Percentiles rank a stretch among this genome's conserved stretches.
phyloP scores from a whole-genome alignment of 2,888 invertebrate genomes.

The Allolobophora icterica region DNA sequence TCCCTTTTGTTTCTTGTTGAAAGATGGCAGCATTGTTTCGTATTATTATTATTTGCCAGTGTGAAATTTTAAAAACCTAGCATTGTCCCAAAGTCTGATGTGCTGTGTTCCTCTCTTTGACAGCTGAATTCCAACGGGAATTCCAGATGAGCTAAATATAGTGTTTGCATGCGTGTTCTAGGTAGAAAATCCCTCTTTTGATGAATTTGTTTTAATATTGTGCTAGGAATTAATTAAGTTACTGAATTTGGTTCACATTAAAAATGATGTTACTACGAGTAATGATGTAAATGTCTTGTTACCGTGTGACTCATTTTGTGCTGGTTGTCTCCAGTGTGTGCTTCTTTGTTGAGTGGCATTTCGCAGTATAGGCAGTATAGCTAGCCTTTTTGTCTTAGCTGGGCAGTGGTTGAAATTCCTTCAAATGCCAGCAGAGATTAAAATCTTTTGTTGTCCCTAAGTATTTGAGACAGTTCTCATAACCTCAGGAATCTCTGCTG shows the following conservation, averaged over 20 bases:
- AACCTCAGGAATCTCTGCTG: background rate
- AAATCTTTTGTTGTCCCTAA: background rate
- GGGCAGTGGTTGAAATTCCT: background rate
- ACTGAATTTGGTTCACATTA: background rate
- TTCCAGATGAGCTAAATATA: background rate
- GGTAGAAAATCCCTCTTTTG: background rate
- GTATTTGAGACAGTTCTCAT: background rate
- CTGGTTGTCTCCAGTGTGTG: background rate
- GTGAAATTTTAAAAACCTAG: background rate
- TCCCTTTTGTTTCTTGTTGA: slow-evolving; percentile 5
- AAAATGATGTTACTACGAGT: background rate
- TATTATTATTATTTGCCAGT: slow-evolving; percentile 11
- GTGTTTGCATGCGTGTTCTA: background rate
- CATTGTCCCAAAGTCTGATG: background rate
- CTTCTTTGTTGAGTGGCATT: background rate
- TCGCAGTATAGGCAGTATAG: background rate
- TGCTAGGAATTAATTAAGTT: background rate
- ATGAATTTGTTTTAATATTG: background rate
- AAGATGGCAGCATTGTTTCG: slow-evolving; percentile 4
- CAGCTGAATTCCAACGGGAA: background rate
- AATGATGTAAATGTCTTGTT: background rate
- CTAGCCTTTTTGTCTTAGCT: background rate
- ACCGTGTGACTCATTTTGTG: background rate
- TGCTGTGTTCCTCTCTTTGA: background rate
- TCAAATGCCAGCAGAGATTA: background rate